Evolutionary conservation across 2,797 vertebrate genomes (phyloP).

Genomic region (Centropyge bicolor): DNA sequence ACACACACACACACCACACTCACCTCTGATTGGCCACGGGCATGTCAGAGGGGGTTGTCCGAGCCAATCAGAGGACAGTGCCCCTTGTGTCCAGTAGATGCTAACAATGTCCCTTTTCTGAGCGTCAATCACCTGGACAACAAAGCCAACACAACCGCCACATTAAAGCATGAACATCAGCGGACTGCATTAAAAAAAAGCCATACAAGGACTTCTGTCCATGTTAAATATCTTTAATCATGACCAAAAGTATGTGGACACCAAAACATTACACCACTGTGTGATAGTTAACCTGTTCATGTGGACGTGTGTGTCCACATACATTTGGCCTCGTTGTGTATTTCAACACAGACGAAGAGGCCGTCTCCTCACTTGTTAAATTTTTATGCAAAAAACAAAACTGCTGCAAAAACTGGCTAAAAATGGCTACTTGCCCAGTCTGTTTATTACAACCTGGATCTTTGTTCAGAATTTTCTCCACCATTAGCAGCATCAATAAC

Average conservation of each 20-base stretch:
- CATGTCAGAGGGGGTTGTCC: slow-evolving; percentile 89
- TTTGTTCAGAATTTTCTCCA: background rate
- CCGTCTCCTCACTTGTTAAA: background rate
- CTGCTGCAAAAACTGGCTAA: background rate
- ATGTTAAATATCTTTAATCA: background rate
- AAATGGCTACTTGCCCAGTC: background rate
- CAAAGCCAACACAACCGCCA: slow-evolving; percentile 78
- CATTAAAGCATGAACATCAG: slow-evolving; percentile 62
- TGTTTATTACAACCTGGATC: background rate
- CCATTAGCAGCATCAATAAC: too few relatives aligned
- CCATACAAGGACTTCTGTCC: background rate
- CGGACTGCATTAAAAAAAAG: background rate
- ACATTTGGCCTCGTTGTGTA: background rate
- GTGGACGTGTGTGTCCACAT: slow-evolving; percentile 8
- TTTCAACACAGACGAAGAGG: background rate
- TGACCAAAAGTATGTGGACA: slow-evolving; percentile 32
- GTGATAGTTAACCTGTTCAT: background rate
- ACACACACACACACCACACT: slow-evolving; percentile 74
- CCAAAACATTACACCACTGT: background rate
- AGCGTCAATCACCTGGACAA: slow-evolving; percentile 85
- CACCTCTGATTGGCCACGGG: slow-evolving; percentile 91
- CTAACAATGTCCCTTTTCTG: slow-evolving; percentile 81
- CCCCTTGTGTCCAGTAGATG: slow-evolving; percentile 85
- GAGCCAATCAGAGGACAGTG: slow-evolving; percentile 90
- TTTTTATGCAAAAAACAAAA: background rate